phyloP scores from a whole-genome alignment of 2,797 vertebrate genomes.

The Neosalanx taihuensis region DNA sequence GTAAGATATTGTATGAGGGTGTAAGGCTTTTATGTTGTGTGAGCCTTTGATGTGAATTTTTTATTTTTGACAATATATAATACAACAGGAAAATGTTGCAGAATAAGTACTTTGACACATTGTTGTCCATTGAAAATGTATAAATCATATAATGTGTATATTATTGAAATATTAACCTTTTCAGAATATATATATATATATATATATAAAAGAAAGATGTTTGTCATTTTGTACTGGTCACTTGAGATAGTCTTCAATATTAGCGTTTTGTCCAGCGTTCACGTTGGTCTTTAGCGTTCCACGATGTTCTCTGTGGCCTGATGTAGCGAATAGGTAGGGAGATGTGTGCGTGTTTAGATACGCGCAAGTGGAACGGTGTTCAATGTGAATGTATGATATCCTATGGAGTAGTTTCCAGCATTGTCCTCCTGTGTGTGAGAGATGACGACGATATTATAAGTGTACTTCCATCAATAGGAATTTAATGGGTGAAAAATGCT shows the following conservation, averaged over 20 bases:
- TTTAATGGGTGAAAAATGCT: conserved; percentile 10
- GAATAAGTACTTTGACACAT: conserved; percentile 26
- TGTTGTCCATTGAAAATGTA: conserved; percentile 33
- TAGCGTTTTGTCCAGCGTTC: background rate
- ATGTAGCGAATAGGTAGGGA: conserved; percentile 27
- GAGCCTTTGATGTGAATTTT: conserved; percentile 41
- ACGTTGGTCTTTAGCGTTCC: conserved; percentile 11
- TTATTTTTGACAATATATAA: conserved; percentile 35
- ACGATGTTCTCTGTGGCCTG: conserved; percentile 20
- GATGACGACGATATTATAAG: background rate
- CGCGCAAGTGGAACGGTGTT: background rate
- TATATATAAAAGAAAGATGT: background rate
- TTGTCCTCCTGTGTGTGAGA: conserved; percentile 23
- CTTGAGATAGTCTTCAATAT: conserved; percentile 19
- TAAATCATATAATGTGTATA: conserved; percentile 34
- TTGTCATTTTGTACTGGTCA: conserved; percentile 36
- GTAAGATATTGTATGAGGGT: conserved; percentile 31
- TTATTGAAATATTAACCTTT: conserved; percentile 37
- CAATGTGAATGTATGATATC: conserved; percentile 39
- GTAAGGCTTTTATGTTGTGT: conserved; percentile 29
- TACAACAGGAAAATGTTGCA: conserved; percentile 9
- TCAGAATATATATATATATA: conserved; percentile 20
- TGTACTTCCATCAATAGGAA: conserved; percentile 44
- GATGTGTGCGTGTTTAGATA: background rate
- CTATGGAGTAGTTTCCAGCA: conserved; percentile 17